Evolutionary conservation across 2,113 vertebrate genomes (phyloP), one percentile per base, ranked within the genome.

Genomic region (Etheostoma spectabile): DNA sequence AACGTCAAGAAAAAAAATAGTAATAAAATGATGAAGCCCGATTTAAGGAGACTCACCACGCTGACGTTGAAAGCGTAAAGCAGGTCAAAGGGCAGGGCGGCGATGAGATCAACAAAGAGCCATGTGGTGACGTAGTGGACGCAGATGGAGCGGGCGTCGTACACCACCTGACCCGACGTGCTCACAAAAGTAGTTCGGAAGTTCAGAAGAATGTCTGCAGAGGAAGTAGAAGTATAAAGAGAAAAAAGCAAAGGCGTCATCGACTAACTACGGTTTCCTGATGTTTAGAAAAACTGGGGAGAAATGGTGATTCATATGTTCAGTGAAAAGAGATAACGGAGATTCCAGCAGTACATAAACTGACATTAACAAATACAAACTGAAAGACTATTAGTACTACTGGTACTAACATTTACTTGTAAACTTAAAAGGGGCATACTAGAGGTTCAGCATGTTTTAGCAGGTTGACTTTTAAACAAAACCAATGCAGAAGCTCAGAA

Each of bases 91-190:
- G 96, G 96, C 79, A 96, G 92, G 11, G 96, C 96, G 21, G 96
- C 95, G 21, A 96, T 95, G 71, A 96, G 94, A 82, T 96, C 96
- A 35, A 96, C 95, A 76, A 96, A 96, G 60, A 96, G 95, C 96
- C 96, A 96, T 46, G 96, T 96, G 90, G 95, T 96, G 89, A 95
- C 95, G 82, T 96, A 96, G 92, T 96, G 96, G 49, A 96, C 90
- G 57, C 95, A 96, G 91, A 96, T 96, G 88, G 95, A 96, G 83
- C 95, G 95, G n/a, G 94, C 94, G 30, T 96, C 95, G 48, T 96
- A 96, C 80, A 96, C 95, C 24, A 96, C 95, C 90, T 96, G 96
- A 85, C 96, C 96, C 12, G 96, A 96, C 66, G 95, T 96, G 93
- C 96, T 96, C 86, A 96, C 96, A 56, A 95, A 96, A 5, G 95